Percentiles rank a stretch among this genome's conserved stretches.
Evolutionary conservation across 2,888 invertebrate species (phyloP).

Genomic region (Drosophila pullipes): DNA sequence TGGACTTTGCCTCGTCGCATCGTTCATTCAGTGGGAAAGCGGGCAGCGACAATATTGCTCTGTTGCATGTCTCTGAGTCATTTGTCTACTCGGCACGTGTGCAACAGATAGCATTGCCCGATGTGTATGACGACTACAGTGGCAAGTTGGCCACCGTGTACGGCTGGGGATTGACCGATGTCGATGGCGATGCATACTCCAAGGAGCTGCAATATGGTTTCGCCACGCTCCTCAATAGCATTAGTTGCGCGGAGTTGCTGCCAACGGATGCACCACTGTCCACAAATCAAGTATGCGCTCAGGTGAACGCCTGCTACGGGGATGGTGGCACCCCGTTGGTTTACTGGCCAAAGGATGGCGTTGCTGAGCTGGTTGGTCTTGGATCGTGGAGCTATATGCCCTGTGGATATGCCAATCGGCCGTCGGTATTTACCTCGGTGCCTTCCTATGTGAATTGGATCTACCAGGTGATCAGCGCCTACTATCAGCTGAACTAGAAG

Average conservation of each 20-base stretch:
- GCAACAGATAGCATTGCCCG: slow-evolving; percentile 84
- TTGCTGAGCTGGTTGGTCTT: slow-evolving; percentile 70
- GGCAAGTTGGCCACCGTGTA: slow-evolving; percentile 61
- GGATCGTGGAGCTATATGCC: slow-evolving; percentile 81
- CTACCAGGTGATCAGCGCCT: slow-evolving; percentile 73
- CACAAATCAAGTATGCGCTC: slow-evolving; percentile 62
- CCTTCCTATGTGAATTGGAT: slow-evolving; percentile 75
- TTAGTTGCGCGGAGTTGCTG: slow-evolving; percentile 51
- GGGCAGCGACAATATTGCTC: slow-evolving; percentile 87
- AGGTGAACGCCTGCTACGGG: slow-evolving; percentile 74
- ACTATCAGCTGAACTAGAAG: slow-evolving; percentile 61
- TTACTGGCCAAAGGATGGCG: slow-evolving; percentile 65
- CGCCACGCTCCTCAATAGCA: slow-evolving; percentile 57
- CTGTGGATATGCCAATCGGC: slow-evolving; percentile 73
- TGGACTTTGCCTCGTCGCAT: slow-evolving; percentile 82
- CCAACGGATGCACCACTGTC: slow-evolving; percentile 72
- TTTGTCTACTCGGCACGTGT: slow-evolving; percentile 81
- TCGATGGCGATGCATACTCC: slow-evolving; percentile 57
- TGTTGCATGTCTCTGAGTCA: slow-evolving; percentile 83
- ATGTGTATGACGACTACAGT: slow-evolving; percentile 60
- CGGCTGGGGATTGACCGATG: slow-evolving; percentile 77
- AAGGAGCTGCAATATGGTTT: slow-evolving; percentile 69
- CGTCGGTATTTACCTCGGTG: slow-evolving; percentile 70
- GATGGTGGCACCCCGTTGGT: slow-evolving; percentile 80
- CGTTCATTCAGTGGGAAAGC: slow-evolving; percentile 81